These are phyloP conservation scores for Orbicella faveolata DNA, from an alignment of 64 coral and sea anemone genomes.

Conservation along the genomic window DNA sequence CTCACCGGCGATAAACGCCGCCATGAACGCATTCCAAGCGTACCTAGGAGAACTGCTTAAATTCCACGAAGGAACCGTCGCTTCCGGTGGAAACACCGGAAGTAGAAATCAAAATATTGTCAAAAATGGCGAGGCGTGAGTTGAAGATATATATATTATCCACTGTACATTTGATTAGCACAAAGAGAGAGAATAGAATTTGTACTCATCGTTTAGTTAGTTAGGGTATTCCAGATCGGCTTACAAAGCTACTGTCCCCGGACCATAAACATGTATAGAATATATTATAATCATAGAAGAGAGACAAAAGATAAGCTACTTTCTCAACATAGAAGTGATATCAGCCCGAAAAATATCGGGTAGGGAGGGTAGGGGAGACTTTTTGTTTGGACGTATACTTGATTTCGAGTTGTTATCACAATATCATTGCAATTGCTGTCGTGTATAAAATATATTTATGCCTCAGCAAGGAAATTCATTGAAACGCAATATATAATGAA, in stretches of 20 bases:
- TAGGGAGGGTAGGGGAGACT: neutral
- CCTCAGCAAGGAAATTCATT: neutral
- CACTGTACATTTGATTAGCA: constrained; percentile 16
- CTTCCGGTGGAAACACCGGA: constrained; percentile 19
- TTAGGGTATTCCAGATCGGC: constrained; percentile 40
- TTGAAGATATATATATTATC: neutral
- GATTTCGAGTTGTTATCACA: neutral
- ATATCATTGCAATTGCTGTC: neutral
- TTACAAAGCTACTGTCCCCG: constrained; percentile 24
- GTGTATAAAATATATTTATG: constrained; percentile 39
- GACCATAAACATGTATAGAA: constrained; percentile 46
- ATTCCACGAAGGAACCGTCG: constrained; percentile 75
- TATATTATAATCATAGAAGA: constrained; percentile 42
- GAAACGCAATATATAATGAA: neutral
- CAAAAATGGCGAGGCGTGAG: constrained; percentile 62
- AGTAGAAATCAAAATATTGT: constrained; percentile 71
- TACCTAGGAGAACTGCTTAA: constrained; percentile 95
- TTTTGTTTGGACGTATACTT: neutral
- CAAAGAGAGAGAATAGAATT: constrained; percentile 4
- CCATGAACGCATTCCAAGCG: constrained; percentile 96
- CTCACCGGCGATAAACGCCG: constrained; percentile 93
- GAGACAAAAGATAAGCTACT: constrained; percentile 10
- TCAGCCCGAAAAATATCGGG: neutral
- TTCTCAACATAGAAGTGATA: constrained; percentile 13
- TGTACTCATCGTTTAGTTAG: constrained; percentile 30